Conservation (phyloP, 2,797 vertebrate genomes). For the Pristis pectinata region DNA sequence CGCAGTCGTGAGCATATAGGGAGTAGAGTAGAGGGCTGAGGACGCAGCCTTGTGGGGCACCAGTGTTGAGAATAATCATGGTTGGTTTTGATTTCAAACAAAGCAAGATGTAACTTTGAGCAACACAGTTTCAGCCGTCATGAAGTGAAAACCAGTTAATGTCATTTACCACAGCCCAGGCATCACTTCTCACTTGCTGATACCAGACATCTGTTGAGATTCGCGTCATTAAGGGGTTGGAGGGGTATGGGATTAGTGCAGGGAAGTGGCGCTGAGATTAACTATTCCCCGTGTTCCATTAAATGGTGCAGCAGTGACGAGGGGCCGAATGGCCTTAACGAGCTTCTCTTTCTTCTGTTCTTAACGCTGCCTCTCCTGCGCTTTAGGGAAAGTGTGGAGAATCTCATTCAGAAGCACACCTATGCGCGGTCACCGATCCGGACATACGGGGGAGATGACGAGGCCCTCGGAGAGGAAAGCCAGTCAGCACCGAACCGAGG, state of each 20-base stretch:
- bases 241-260: too few relatives aligned
- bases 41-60: too few relatives aligned
- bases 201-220: background rate
- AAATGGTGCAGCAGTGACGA: too few relatives aligned
- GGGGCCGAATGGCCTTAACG: too few relatives aligned
- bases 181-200: background rate
- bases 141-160: background rate
- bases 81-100: background rate
- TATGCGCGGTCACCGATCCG: slow-evolving; percentile 94
- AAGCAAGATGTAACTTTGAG: background rate
- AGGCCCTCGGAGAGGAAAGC: slow-evolving; percentile 75
- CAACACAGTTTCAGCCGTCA: background rate
- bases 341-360: too few relatives aligned
- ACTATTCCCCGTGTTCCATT: too few relatives aligned
- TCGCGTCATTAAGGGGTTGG: too few relatives aligned
- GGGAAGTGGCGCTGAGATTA: too few relatives aligned
- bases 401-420: slow-evolving; percentile 97
- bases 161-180: background rate
- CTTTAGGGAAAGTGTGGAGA: slow-evolving; percentile 92
- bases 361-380: slow-evolving; percentile 45
- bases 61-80: too few relatives aligned
- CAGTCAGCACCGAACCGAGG: slow-evolving; percentile 74
- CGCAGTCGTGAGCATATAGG: too few relatives aligned
- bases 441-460: slow-evolving; percentile 88
- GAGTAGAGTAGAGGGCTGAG: too few relatives aligned